Evolutionary conservation across 2,797 vertebrate genomes (phyloP).

Genomic region (Gobionotothen gibberifrons): DNA sequence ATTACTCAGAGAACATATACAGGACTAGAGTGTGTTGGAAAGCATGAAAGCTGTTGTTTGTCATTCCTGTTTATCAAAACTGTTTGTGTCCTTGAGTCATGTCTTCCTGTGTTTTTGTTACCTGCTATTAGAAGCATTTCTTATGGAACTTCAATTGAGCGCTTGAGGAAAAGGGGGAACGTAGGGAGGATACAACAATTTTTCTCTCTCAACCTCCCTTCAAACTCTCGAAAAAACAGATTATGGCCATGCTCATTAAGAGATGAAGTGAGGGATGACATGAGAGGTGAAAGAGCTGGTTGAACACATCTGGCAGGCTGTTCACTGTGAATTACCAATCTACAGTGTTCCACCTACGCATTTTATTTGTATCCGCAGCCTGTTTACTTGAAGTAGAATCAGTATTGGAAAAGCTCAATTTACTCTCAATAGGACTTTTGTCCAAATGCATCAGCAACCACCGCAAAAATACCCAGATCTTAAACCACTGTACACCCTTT

Average conservation of each 20-base stretch:
- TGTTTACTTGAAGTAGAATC: not conserved
- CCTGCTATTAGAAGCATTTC: not conserved
- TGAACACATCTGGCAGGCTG: conserved; percentile 2
- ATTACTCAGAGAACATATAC: not conserved
- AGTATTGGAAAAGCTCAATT: not conserved
- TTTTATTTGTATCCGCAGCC: not conserved
- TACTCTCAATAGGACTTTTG: not conserved
- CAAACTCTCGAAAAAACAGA: not conserved
- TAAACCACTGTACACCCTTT: not conserved
- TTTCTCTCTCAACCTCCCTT: not conserved
- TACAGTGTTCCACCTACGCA: no score
- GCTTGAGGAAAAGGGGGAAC: not conserved
- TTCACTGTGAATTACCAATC: not conserved
- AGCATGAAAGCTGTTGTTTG: not conserved
- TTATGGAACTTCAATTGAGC: not conserved
- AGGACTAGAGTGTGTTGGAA: not conserved
- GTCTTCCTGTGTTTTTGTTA: conserved; percentile 7
- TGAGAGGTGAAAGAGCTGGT: not conserved
- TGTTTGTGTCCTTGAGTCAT: not conserved
- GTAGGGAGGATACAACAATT: not conserved
- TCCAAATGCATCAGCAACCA: not conserved
- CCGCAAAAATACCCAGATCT: not conserved
- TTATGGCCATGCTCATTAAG: not conserved
- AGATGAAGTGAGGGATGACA: not conserved
- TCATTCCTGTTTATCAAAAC: not conserved